A percentile compares a stretch with the other conserved stretches of the same genome.
phyloP scores from a whole-genome alignment of 2,113 vertebrate genomes.

The Charadrius vociferus region DNA sequence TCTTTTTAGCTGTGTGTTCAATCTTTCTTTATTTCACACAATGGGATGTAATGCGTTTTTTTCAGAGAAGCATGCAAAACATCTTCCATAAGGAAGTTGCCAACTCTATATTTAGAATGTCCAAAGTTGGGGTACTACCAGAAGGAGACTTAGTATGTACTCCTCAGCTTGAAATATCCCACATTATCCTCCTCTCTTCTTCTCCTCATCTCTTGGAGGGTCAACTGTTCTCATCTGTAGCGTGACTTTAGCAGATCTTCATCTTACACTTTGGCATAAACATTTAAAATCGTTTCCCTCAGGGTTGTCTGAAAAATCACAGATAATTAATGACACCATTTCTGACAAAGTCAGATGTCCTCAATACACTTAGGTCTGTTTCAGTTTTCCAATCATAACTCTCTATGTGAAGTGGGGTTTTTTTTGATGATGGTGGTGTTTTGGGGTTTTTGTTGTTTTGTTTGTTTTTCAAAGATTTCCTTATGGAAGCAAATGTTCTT shows the following conservation, averaged over 20 bases:
- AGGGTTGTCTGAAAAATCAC: background rate
- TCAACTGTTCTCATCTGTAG: background rate
- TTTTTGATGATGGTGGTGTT: background rate
- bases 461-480: background rate
- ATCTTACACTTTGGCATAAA: background rate
- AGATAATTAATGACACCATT: background rate
- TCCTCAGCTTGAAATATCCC: background rate
- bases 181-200: background rate
- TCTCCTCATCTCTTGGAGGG: background rate
- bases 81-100: fast-evolving
- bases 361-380: background rate
- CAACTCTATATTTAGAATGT: background rate
- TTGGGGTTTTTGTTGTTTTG: background rate
- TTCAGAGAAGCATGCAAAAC: background rate
- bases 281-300: background rate
- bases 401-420: background rate
- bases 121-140: background rate
- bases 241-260: background rate
- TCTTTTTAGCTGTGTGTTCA: background rate
- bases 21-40: background rate
- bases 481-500: background rate
- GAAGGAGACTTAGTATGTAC: background rate
- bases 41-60: background rate
- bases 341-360: background rate
- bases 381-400: background rate